phyloP scores from a whole-genome alignment of 2,113 vertebrate species.

The Ophthalmolycus amberensis region DNA sequence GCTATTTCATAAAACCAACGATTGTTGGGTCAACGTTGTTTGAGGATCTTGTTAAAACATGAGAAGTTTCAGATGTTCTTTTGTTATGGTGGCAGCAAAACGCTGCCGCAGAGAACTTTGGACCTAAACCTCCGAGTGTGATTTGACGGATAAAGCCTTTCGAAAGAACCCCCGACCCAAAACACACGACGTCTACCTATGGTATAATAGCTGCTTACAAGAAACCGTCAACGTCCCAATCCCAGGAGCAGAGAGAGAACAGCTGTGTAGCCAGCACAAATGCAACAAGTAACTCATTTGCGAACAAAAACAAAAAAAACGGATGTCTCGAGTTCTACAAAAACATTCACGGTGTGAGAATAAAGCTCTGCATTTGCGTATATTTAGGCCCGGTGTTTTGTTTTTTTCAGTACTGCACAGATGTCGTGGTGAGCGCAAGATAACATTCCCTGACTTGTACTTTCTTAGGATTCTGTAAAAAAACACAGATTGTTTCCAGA shows the following conservation, averaged over 20 bases:
- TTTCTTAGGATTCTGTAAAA: conserved; percentile 68
- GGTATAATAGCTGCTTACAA: conserved; percentile 61
- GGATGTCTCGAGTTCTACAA: conserved; percentile 49
- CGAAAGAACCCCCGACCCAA: conserved; percentile 51
- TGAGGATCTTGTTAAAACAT: background rate
- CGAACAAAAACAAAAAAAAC: conserved; percentile 17
- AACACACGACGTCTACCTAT: conserved; percentile 51
- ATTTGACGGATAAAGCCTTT: conserved; percentile 72
- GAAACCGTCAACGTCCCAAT: conserved; percentile 29
- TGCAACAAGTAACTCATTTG: conserved; percentile 24
- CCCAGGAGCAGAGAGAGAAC: conserved; percentile 10
- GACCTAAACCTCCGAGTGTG: conserved; percentile 59
- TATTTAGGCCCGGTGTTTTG: conserved; percentile 41
- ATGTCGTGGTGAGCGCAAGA: conserved; percentile 49
- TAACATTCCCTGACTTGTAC: conserved; percentile 70
- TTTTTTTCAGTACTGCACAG: conserved; percentile 44
- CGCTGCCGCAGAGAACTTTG: conserved; percentile 58
- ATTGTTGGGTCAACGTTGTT: background rate
- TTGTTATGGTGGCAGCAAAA: background rate
- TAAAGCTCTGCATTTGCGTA: conserved; percentile 81
- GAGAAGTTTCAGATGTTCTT: background rate
- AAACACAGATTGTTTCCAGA: conserved; percentile 47
- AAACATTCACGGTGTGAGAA: conserved; percentile 80
- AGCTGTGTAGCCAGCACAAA: conserved; percentile 35
- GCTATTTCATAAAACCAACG: background rate